Base-by-base conservation (phyloP, 1,140 invertebrate genomes). In the Battus philenor region DNA sequence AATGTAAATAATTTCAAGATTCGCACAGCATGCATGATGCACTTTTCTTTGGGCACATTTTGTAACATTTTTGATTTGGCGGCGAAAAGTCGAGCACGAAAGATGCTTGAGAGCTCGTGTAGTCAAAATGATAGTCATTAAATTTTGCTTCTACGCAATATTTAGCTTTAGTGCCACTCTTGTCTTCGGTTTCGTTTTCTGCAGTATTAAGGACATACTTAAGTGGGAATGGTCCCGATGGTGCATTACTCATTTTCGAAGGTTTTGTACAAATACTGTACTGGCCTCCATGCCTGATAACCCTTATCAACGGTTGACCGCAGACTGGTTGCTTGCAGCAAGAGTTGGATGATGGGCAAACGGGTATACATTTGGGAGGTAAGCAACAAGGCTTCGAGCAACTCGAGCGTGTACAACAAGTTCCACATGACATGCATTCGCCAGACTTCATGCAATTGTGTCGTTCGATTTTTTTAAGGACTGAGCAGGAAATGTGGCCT, bases 141-240 rank as follows among this genome's bases (percentile, higher is more conserved):
- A 68, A 82, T 33, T 85, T 85, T 1, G 74, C 80, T 55, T 85
- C 78, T 4, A 85, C 66, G 26, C 74, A 80, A 44, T 54, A 82
- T 54, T 76, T 82, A 0, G 48, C 61, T 3, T 34, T 36, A 1
- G 7, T 2, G 4, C n/a, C 24, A 9, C n/a, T 27, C 52, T 54
- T 10, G 39, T 24, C 15, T 22, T 17, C 1, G 41, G n/a, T 8
- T 29, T 69, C 57, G 8, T 64, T 47, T 0, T 39, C 30, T 9
- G 80, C 69, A 1, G 65, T 67, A 27, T 84, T 70, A 0, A 84
- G 57, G 0, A 84, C 76, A 24, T 84, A 84, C 53, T 84, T 84
- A 8, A 84, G 44, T 6, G 80, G 80, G 34, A 73, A 74, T 0
- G 78, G 80, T 8, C 80, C 76, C 2, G 68, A 80, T 3, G 80